These are phyloP conservation scores for Hippocampus zosterae DNA, from an alignment of 2,113 vertebrate genomes.

Conservation along the genomic window DNA sequence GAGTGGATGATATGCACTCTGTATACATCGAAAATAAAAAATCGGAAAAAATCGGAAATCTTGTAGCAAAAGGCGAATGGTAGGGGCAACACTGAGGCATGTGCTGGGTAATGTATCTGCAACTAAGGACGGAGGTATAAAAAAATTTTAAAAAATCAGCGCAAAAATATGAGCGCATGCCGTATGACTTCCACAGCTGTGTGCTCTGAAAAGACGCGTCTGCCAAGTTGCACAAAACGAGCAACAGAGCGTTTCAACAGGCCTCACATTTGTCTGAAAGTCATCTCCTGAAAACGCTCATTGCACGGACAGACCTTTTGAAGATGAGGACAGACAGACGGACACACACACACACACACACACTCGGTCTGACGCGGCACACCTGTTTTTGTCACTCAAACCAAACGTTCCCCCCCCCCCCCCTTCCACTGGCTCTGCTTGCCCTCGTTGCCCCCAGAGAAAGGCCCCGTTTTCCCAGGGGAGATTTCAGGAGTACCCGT, in stretches of 20 bases:
- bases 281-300: conserved; percentile 16
- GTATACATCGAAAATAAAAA: no score
- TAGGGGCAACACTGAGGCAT: background rate
- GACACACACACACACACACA: background rate
- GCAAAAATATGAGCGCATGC: conserved; percentile 44
- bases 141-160: background rate
- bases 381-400: conserved; percentile 64
- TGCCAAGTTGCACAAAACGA: background rate
- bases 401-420: conserved; percentile 10
- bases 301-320: conserved; percentile 8
- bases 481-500: conserved; percentile 36
- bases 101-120: background rate
- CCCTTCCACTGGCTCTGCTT: conserved; percentile 15
- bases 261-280: conserved; percentile 30
- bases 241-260: conserved; percentile 15
- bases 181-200: conserved; percentile 47
- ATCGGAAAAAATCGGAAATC: no score
- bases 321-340: conserved; percentile 12
- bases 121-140: conserved; percentile 11
- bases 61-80: background rate
- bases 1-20: no score
- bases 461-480: conserved; percentile 53
- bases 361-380: conserved; percentile 24
- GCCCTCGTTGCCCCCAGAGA: conserved; percentile 27
- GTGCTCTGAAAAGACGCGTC: conserved; percentile 31